Conservation (phyloP, 2,113 vertebrate genomes). For the Cisticola juncidis region DNA sequence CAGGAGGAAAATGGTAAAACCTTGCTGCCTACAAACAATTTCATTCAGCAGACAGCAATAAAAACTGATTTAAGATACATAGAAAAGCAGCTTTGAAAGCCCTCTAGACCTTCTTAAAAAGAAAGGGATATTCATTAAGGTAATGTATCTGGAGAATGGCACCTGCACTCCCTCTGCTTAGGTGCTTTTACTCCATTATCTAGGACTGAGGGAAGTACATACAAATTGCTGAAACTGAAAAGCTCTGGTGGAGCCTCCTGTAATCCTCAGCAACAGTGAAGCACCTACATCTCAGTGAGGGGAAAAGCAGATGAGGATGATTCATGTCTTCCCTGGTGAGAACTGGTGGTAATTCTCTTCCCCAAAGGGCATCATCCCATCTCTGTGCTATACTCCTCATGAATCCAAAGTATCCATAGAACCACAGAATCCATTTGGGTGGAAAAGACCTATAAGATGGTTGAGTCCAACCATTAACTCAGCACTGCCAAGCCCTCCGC, state of each 20-base stretch:
- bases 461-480: neutral
- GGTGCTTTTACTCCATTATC: neutral
- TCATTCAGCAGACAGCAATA: neutral
- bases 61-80: neutral
- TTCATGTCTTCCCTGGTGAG: accelerated
- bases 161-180: neutral
- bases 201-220: neutral
- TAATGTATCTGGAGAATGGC: neutral
- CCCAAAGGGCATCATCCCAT: no score
- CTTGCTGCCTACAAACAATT: neutral
- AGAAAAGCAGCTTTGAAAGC: neutral
- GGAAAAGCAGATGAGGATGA: neutral
- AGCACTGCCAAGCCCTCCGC: neutral
- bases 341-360: neutral
- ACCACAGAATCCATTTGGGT: neutral
- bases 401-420: accelerated
- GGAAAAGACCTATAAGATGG: neutral
- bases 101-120: neutral
- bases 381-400: neutral
- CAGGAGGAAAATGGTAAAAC: neutral
- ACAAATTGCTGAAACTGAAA: neutral
- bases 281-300: neutral
- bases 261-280: neutral
- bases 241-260: neutral
- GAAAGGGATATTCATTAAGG: neutral